Evolutionary conservation across 2,797 vertebrate genomes (phyloP).

Genomic region (Paratrypauchen microcephalus): DNA sequence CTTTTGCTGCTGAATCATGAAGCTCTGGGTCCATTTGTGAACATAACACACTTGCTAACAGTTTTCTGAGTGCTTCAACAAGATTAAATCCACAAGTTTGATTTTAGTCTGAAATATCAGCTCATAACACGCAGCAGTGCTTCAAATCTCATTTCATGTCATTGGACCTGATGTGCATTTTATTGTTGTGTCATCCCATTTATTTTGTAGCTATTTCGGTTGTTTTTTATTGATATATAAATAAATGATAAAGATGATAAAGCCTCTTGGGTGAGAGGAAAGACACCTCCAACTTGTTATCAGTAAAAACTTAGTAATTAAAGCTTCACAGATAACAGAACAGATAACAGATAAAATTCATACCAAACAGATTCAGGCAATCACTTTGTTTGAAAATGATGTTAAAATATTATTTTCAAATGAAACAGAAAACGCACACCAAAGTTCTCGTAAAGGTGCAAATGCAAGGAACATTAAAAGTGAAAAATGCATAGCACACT

Average conservation of each 20-base stretch:
- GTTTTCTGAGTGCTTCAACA: neutral
- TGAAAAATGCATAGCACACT: too few relatives aligned
- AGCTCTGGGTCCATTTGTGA: neutral
- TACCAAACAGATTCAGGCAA: too few relatives aligned
- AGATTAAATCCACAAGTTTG: neutral
- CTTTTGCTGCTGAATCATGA: slow-evolving; percentile 1
- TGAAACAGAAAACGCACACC: too few relatives aligned
- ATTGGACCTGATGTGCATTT: neutral
- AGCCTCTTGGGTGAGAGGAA: too few relatives aligned
- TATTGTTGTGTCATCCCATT: neutral
- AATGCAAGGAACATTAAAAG: too few relatives aligned
- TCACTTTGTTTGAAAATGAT: too few relatives aligned
- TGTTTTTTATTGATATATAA: neutral
- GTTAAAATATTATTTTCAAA: too few relatives aligned
- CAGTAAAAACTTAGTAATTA: slow-evolving; percentile 9
- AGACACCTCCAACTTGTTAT: neutral
- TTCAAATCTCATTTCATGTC: neutral
- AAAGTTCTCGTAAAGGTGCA: too few relatives aligned
- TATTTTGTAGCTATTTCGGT: neutral
- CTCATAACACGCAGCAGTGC: neutral
- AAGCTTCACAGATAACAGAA: too few relatives aligned
- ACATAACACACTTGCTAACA: neutral
- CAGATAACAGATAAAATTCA: too few relatives aligned
- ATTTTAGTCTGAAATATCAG: neutral
- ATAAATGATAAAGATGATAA: too few relatives aligned